Evolutionary conservation across 1,140 invertebrate genomes (phyloP).

Genomic region (Rhyacophila brunnea): DNA sequence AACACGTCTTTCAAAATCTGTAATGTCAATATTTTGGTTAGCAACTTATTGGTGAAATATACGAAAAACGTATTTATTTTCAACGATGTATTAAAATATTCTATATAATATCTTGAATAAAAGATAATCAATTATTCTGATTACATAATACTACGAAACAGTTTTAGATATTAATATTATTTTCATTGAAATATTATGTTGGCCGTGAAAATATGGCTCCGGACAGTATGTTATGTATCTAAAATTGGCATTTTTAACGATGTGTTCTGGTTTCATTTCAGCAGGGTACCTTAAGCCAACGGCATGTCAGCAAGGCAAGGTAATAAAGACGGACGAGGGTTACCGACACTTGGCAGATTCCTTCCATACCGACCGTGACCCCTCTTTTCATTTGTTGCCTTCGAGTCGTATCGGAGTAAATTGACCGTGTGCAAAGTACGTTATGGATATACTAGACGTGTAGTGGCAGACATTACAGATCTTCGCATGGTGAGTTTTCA

Average conservation of each 20-base stretch:
- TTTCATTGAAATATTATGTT: too few species aligned
- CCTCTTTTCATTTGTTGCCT: neutral
- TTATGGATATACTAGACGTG: neutral
- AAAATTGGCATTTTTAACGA: neutral
- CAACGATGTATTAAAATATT: too few species aligned
- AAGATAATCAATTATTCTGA: too few species aligned
- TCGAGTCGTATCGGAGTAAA: neutral
- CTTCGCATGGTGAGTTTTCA: neutral
- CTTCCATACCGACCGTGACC: neutral
- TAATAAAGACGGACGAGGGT: slow-evolving; percentile 25
- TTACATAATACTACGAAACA: too few species aligned
- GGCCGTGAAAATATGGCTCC: too few species aligned
- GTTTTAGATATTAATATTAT: too few species aligned
- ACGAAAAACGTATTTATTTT: too few species aligned
- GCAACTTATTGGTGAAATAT: too few species aligned
- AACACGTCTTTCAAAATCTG: too few species aligned
- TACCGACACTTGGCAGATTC: neutral
- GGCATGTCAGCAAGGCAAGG: slow-evolving; percentile 2
- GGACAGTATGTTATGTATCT: too few species aligned
- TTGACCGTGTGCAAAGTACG: neutral
- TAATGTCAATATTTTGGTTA: too few species aligned
- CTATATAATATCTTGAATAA: too few species aligned
- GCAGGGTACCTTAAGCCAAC: neutral
- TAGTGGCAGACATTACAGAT: neutral
- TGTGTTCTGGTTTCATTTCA: neutral